Conservation (phyloP, 2,113 vertebrate species). For the Plestiodon gilberti region DNA sequence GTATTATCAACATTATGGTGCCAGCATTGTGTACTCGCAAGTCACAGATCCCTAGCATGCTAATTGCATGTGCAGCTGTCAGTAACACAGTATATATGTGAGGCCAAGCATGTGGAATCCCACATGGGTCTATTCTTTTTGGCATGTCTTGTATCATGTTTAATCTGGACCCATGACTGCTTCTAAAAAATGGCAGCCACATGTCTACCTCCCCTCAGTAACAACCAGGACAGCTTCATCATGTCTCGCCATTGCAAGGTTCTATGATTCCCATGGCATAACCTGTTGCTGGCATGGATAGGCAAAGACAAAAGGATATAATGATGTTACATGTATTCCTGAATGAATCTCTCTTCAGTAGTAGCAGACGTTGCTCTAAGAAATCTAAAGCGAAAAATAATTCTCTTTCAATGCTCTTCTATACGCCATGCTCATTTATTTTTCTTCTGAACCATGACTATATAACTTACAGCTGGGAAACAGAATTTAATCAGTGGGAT, state of each 20-base stretch:
- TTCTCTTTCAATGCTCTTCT: constrained; percentile 11
- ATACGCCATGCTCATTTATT: background rate
- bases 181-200: background rate
- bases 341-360: background rate
- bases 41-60: background rate
- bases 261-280: background rate
- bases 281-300: no score
- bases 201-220: background rate
- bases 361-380: background rate
- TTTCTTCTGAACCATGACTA: constrained; percentile 17
- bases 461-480: constrained; percentile 40
- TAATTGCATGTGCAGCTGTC: background rate
- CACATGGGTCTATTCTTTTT: background rate
- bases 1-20: background rate
- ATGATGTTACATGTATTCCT: background rate
- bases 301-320: background rate
- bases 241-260: background rate
- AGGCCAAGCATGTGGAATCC: background rate
- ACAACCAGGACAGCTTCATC: background rate
- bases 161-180: background rate
- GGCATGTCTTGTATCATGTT: background rate
- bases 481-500: constrained; percentile 50
- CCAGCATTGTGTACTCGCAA: background rate
- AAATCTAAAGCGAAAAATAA: background rate
- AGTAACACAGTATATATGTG: background rate